These are phyloP conservation scores for Telenomus remus DNA, from an alignment of 1,140 invertebrate genomes.

Conservation along the genomic window DNA sequence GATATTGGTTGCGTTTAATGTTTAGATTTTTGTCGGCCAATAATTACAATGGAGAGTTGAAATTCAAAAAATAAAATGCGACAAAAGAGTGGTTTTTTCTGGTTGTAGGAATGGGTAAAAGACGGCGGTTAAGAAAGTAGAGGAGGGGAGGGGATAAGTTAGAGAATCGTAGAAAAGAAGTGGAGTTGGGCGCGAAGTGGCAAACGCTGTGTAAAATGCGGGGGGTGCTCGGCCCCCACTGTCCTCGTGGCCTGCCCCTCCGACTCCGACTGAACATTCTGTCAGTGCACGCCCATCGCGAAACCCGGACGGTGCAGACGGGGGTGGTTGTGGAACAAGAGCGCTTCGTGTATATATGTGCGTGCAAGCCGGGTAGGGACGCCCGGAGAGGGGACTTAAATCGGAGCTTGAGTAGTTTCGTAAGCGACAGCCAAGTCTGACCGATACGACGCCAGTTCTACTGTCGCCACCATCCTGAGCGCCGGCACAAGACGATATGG, in stretches of 20 bases:
- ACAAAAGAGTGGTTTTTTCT: too few species aligned
- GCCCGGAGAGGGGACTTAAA: conserved; percentile 48
- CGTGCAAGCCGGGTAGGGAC: conserved; percentile 26
- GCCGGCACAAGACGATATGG: conserved; percentile 72
- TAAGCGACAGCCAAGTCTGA: conserved; percentile 69
- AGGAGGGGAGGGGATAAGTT: conserved; percentile 9
- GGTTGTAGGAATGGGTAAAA: too few species aligned
- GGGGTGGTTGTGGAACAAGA: conserved; percentile 50
- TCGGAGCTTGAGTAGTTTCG: conserved; percentile 62
- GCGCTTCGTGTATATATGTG: conserved; percentile 40
- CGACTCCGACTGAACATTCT: conserved; percentile 42
- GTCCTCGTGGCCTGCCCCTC: conserved; percentile 32
- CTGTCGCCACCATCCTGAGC: conserved; percentile 73
- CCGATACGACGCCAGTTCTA: conserved; percentile 73
- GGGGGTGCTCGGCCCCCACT: conserved; percentile 29
- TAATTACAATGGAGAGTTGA: too few species aligned
- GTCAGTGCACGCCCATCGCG: conserved; percentile 66
- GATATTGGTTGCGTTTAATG: too few species aligned
- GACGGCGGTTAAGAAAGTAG: conserved; percentile 7
- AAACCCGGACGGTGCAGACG: conserved; percentile 46
- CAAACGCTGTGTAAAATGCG: conserved; percentile 45
- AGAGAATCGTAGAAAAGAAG: conserved; percentile 15
- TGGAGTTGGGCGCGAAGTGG: conserved; percentile 21
- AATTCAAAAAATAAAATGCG: too few species aligned
- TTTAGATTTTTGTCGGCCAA: too few species aligned